Evolutionary conservation across 2,113 vertebrate species (phyloP).

Genomic region (Puntigrus tetrazona): DNA sequence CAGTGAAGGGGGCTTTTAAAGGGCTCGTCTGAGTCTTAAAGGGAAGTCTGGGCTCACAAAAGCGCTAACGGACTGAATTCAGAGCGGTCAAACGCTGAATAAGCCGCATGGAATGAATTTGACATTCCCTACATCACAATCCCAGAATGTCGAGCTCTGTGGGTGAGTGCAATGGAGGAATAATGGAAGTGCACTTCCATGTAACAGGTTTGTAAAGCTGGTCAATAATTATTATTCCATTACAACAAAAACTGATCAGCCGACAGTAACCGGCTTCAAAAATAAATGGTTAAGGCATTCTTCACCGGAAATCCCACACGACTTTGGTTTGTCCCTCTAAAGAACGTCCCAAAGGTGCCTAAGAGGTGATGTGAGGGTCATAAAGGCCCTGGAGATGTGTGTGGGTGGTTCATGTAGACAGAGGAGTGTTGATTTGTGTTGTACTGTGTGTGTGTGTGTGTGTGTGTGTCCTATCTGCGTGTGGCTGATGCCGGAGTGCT

Average conservation of each 20-base stretch:
- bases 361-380: slow-evolving; percentile 41
- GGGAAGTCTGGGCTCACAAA: slow-evolving; percentile 12
- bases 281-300: slow-evolving; percentile 72
- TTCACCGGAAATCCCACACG: slow-evolving; percentile 60
- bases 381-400: not conserved
- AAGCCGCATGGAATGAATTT: not conserved
- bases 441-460: slow-evolving; percentile 24
- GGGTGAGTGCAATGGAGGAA: not conserved
- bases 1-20: slow-evolving; percentile 47
- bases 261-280: slow-evolving; percentile 44
- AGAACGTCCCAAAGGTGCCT: slow-evolving; percentile 26
- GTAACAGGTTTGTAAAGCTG: not conserved
- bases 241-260: slow-evolving; percentile 38
- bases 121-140: slow-evolving; percentile 9
- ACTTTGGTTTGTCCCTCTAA: slow-evolving; percentile 69
- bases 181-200: slow-evolving; percentile 11
- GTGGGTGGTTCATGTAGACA: slow-evolving; percentile 43
- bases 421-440: slow-evolving; percentile 10
- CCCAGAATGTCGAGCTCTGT: slow-evolving; percentile 9
- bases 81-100: not conserved
- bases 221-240: not conserved
- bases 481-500: slow-evolving; percentile 71
- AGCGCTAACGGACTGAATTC: not conserved
- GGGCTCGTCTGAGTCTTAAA: slow-evolving; percentile 46
- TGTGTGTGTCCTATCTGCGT: slow-evolving; percentile 70